Base-by-base conservation (phyloP, 2,113 vertebrate genomes). In the Spilogale gracilis region DNA sequence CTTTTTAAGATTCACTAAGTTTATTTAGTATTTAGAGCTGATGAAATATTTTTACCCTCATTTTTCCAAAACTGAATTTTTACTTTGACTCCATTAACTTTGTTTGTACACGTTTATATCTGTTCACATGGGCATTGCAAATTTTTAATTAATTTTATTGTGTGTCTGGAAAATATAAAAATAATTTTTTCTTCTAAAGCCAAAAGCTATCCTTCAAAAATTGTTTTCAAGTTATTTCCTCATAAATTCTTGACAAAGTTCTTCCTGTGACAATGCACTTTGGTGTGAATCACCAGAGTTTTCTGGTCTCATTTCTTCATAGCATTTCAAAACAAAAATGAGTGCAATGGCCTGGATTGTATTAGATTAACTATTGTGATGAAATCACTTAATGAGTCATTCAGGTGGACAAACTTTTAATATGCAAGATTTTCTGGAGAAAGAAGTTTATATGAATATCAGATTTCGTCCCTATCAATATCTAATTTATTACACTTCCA, bases 271-370 rank as follows among this genome's bases (percentile, higher is more conserved):
- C 12, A 45, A 3, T 56, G 23, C 2, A 61, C 10, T 52, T 76
- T 30, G 23, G 6, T 43, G 21, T 74, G 54, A 93, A 30, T 84
- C 21, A 50, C 6, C 38, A 45, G 21, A 63, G 30, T 56, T 65
- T 86, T 45, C n/a, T n/a, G 25, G n/a, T 86, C 1, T 6, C 8
- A 18, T 67, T 79, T 93, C 25, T 45, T 65, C 27, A 56, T 45
- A n/a, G 32, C 25, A 78, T 67, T 56, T 85, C 48, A 86, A 78
- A 86, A 86, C 16, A 93, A 16, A 93, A 87, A 86, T 87, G 12
- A 93, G 18, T 76, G 23, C 32, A 50, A n/a, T 20, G 60, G 12
- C 48, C 48, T 48, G 3, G 5, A 18, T 67, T 30, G 9, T 18
- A 12, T 78, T 76, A 65, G n/a, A 56, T 67, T 58, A 67, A 56